Evolutionary conservation across 1,140 invertebrate species (phyloP), one percentile per base, ranked within the genome.

Genomic region (Neuroterus valhalla): DNA sequence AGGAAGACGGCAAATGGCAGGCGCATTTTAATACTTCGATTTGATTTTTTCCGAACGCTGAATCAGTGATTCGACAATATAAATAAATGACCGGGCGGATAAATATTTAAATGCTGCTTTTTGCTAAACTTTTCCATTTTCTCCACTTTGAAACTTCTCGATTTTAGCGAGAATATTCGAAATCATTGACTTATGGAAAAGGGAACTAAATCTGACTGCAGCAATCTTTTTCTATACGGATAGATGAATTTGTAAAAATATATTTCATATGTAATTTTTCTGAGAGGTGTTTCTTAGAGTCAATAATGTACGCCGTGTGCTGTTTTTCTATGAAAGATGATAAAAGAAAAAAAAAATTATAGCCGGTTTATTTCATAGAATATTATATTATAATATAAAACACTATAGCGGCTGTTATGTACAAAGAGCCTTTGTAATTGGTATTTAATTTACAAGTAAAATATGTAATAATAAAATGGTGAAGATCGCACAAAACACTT

Each of bases 341-440:
- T 62, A 72, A 52, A 71, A 78, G 45, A 70, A 50, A 79, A 75
- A 71, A 76, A 75, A 84, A 87, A 82, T 84, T 84, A 84, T 88
- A 87, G 83, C 75, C 81, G 80, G 80, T 88, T 87, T 87, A 89
- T 88, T 86, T 86, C 82, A 88, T 86, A 88, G 77, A 87, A 84
- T 86, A 85, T 77, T 85, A 85, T 84, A 86, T 85, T 83, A 76
- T 88, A 87, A 88, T 87, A 87, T 85, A 89, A 89, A 85, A 86
- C 74, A 84, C 81, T 86, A 85, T 88, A 85, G 83, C 83, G 81
- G 80, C 86, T 81, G 81, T 88, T 89, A 89, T 89, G 88, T 89
- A 89, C 87, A 89, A 89, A 89, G 84, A 88, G 83, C 86, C 86
- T 88, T 89, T 89, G 87, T 89, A 89, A 88, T 79, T 88, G 80